phyloP scores from a whole-genome alignment of 2,888 invertebrate species.

The Physocephala rufipes region DNA sequence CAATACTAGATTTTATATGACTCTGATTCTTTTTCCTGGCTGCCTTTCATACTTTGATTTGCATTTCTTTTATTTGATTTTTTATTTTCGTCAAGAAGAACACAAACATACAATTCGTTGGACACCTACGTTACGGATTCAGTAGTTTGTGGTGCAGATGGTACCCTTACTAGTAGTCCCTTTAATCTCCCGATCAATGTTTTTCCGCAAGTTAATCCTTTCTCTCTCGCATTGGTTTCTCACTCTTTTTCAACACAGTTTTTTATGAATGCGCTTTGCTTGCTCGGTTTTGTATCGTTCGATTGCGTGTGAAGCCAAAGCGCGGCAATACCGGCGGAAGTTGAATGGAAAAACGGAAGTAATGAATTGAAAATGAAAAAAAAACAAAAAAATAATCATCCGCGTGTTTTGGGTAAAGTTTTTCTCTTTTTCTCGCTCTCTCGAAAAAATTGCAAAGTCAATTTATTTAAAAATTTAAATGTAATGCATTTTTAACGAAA shows the following conservation, averaged over 20 bases:
- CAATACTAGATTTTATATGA: background rate
- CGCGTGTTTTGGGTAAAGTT: background rate
- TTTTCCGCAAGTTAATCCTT: background rate
- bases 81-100: background rate
- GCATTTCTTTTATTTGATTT: background rate
- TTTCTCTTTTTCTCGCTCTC: too few relatives aligned
- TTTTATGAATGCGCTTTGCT: constrained; percentile 5
- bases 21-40: background rate
- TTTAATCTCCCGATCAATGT: background rate
- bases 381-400: background rate
- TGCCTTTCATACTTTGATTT: background rate
- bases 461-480: constrained; percentile 13
- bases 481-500: constrained; percentile 4
- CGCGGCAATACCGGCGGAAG: constrained; percentile 16
- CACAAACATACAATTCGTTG: constrained; percentile 13
- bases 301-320: constrained; percentile 20
- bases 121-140: background rate
- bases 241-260: constrained; percentile 17
- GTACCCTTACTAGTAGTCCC: background rate
- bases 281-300: background rate
- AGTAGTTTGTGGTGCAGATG: background rate
- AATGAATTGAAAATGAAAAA: constrained; percentile 25
- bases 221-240: background rate
- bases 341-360: constrained; percentile 26
- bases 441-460: constrained; percentile 9